Evolutionary conservation across 2,113 vertebrate species (phyloP), one percentile per base, ranked within the genome.

Genomic region (Phalacrocorax pelagicus): DNA sequence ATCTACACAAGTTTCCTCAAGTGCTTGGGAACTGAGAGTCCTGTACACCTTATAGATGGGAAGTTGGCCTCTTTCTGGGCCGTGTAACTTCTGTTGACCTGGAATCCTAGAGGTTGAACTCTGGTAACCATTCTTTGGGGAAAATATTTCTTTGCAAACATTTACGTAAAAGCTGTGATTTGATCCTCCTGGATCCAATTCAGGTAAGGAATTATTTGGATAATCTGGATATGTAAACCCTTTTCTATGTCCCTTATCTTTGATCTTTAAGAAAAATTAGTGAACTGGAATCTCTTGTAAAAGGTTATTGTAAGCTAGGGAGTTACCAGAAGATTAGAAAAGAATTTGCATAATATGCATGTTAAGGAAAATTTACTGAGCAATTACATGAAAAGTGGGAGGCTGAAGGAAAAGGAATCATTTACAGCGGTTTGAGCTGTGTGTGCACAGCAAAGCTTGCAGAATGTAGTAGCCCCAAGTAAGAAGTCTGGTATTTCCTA

Each of bases 141-240:
- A 81, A 67, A 75, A 47, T 22, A 15, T 67, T 89, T 92, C 38
- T 77, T 84, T 69, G 54, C 46, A 88, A 83, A 88, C 27, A 51
- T 82, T 78, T 89, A 58, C 84, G 40, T 92, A 61, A 92, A 94
- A 95, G 36, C 78, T 89, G 44, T 79, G 81, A 95, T 90, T 57
- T 95, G 57, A 72, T 85, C 38, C 57, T 96, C 36, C n/a, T 2
- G 6, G 65, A 87, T 91, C 34, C 27, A 8, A 19, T n/a, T 89
- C 62, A 73, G 78, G 89, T 95, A 91, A 91, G 89, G 82, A 82
- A 82, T 73, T 57, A 72, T 75, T 87, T 95, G 73, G 54, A 80
- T 90, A 73, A 82, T 66, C 47, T 75, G 57, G 91, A 82, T 72
- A 77, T 2, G 3, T 84, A 70, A 90, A 32, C 49, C 9, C 29